Evolutionary conservation across 1,140 invertebrate species (phyloP).

Genomic region (Pararge aegeria): DNA sequence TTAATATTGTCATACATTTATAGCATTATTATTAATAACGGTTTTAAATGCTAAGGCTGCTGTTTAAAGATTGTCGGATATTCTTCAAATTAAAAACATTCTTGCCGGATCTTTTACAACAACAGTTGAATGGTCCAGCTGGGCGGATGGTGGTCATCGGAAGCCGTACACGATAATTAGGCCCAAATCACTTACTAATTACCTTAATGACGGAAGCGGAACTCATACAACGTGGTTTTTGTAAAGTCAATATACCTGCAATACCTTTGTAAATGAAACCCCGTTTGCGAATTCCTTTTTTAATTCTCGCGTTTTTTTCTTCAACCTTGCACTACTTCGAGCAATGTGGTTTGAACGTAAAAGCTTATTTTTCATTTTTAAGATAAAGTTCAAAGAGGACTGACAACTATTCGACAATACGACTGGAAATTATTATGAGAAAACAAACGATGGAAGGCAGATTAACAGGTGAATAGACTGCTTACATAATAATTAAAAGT

Average conservation of each 20-base stretch:
- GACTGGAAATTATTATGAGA: too few species aligned
- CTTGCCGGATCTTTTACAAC: neutral
- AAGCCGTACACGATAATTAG: slow-evolving; percentile 57
- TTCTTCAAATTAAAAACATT: neutral
- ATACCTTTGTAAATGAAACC: slow-evolving; percentile 47
- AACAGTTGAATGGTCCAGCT: slow-evolving; percentile 17
- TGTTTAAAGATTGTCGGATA: neutral
- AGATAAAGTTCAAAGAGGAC: too few species aligned
- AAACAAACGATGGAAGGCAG: too few species aligned
- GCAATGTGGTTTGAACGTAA: neutral
- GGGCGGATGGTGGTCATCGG: slow-evolving; percentile 41
- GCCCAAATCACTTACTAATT: slow-evolving; percentile 64
- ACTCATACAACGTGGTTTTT: slow-evolving; percentile 50
- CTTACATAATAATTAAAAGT: too few species aligned
- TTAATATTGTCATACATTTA: too few species aligned
- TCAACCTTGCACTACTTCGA: neutral
- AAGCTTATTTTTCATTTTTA: neutral
- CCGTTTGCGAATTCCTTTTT: slow-evolving; percentile 7
- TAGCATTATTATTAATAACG: too few species aligned
- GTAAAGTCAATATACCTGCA: slow-evolving; percentile 42
- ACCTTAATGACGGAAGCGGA: slow-evolving; percentile 73
- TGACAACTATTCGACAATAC: too few species aligned
- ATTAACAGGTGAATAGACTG: too few species aligned
- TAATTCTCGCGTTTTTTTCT: slow-evolving; percentile 1
- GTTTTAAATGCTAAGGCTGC: neutral